A percentile compares a stretch with the other conserved stretches of the same genome.
phyloP scores from a whole-genome alignment of 2,797 vertebrate species.

The Catostomus latipinnis region DNA sequence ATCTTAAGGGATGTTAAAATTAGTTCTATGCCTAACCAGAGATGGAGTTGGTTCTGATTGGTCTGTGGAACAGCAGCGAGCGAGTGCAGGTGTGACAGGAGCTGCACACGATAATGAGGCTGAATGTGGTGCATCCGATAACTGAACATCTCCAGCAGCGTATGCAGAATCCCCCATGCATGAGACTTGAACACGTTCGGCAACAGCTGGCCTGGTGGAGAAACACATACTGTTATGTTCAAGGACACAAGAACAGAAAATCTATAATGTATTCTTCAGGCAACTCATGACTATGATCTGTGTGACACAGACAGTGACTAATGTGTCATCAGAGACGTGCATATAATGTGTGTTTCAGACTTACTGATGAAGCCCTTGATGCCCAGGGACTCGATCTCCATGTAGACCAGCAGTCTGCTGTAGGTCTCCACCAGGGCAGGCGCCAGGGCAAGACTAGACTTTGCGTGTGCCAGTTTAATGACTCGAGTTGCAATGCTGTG shows the following conservation, averaged over 20 bases:
- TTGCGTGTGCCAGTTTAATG: conserved; percentile 97
- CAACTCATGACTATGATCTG: too few species aligned
- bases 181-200: conserved; percentile 98
- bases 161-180: conserved; percentile 97
- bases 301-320: too few species aligned
- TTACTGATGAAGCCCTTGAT: conserved; percentile 99
- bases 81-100: conserved; percentile 96
- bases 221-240: neutral
- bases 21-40: conserved; percentile 82
- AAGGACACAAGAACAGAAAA: neutral
- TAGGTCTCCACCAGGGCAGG: conserved; percentile 98
- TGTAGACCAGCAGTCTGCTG: conserved; percentile 96
- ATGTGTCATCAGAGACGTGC: too few species aligned
- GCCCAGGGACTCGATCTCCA: conserved; percentile 99
- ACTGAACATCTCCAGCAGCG: conserved; percentile 98
- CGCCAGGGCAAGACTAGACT: conserved; percentile 92
- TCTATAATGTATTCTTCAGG: too few species aligned
- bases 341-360: conserved; percentile 54
- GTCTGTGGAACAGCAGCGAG: conserved; percentile 95
- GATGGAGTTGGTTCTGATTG: conserved; percentile 98
- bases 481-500: conserved; percentile 98
- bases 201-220: conserved; percentile 87
- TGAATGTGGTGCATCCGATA: conserved; percentile 99
- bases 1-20: too few species aligned
- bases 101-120: conserved; percentile 96